These are phyloP conservation scores for Pachyseris speciosa DNA, from an alignment of 64 coral and sea anemone species.

Conservation along the genomic window DNA sequence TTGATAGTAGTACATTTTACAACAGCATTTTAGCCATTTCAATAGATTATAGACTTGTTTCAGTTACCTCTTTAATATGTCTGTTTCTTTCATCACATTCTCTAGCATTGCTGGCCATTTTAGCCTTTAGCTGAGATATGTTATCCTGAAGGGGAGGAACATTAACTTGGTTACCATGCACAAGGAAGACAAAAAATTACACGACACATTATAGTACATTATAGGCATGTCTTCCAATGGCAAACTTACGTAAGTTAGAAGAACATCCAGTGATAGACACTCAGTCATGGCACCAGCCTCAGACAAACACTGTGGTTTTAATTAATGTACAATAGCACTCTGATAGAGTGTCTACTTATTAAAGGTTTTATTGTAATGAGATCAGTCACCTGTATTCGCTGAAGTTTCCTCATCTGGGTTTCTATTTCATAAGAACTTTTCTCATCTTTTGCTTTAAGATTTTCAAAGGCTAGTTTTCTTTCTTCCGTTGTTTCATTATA, in stretches of 20 bases:
- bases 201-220: too few species aligned
- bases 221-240: too few species aligned
- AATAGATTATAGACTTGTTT: too few species aligned
- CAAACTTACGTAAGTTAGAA: too few species aligned
- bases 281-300: too few species aligned
- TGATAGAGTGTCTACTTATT: too few species aligned
- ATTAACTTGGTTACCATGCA: not conserved
- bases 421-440: conserved; percentile 99
- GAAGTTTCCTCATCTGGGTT: conserved; percentile 99
- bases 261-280: too few species aligned
- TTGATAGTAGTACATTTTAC: too few species aligned
- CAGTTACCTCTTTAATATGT: conserved; percentile 96
- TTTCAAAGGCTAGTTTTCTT: conserved; percentile 98
- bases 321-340: too few species aligned
- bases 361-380: not conserved
- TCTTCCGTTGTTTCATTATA: conserved; percentile 99
- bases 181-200: not conserved
- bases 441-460: conserved; percentile 97
- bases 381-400: conserved; percentile 94
- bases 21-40: too few species aligned
- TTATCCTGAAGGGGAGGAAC: conserved; percentile 72
- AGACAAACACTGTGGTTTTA: too few species aligned
- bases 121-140: conserved; percentile 95
- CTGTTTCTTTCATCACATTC: conserved; percentile 99
- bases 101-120: conserved; percentile 96